Evolutionary conservation across 2,888 invertebrate species (phyloP), one percentile per base, ranked within the genome.

Genomic region (Lucinisca nassula): DNA sequence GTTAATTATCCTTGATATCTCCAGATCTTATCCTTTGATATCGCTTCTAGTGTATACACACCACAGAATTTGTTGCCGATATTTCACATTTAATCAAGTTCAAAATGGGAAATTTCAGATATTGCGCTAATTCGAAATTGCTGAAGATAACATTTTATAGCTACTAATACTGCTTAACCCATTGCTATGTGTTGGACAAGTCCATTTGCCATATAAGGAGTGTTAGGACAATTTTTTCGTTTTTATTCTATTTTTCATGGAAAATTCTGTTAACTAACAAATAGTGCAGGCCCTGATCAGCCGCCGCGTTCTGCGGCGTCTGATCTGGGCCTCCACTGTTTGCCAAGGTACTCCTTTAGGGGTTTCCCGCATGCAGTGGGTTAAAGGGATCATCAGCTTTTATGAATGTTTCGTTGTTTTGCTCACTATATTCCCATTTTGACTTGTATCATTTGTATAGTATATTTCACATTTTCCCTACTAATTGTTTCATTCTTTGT

Each of bases 401-500:
- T n/a, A n/a, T n/a, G n/a, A n/a, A n/a, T n/a, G n/a, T n/a, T 58
- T 58, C 27, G 27, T 51, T 51, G 58, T 58, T 27, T 17, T 58
- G 58, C 58, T 27, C 27, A 21, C n/a, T 58, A 27, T 14, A 58
- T 74, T 74, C 74, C 74, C 74, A 74, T 49, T 74, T 49, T 74
- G 45, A 27, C 74, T 40, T 40, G 17, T 40, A 24, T 74, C n/a
- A 74, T 49, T 38, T 74, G 74, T 74, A 74, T 30, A 45, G 40
- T 74, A 49, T 74, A 74, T 49, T 74, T 45, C 45, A 74, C 74
- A 74, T 45, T 27, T n/a, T 30, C 49, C 74, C 74, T 74, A 74
- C 74, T 74, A 74, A 74, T 74, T 74, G 74, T 74, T 72, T 45
- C 40, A 72, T 72, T 72, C 72, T 61, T 61, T 72, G 72, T 72